Evolutionary conservation across 2,113 vertebrate species (phyloP).

Genomic region (Hemibagrus wyckioides): DNA sequence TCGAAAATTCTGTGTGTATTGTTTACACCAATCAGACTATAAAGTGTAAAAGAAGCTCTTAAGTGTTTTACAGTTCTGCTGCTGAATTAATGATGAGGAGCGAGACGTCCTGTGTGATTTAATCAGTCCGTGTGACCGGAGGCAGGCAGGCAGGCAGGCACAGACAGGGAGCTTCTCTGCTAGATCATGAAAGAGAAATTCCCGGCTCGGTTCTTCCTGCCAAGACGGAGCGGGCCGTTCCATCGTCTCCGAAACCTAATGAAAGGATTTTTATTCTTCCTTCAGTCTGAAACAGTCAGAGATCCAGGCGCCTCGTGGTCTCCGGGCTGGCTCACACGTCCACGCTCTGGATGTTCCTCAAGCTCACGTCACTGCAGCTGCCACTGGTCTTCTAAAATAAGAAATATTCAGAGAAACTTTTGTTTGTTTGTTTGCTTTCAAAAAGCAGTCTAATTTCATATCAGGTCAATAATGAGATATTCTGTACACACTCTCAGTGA

Average conservation of each 20-base stretch:
- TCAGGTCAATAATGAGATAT: no score
- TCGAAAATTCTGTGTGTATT: neutral
- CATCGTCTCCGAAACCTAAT: neutral
- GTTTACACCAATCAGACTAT: neutral
- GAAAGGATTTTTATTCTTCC: neutral
- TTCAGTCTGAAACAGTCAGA: neutral
- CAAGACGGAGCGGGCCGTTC: neutral
- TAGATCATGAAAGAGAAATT: conserved; percentile 6
- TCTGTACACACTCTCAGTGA: no score
- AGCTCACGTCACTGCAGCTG: neutral
- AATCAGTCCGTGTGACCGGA: neutral
- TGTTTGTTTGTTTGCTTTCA: no score
- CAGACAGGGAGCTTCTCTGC: neutral
- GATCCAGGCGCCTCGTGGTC: neutral
- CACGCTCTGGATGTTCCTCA: neutral
- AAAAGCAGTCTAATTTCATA: neutral
- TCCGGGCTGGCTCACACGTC: neutral
- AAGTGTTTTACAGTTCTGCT: neutral
- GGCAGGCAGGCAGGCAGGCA: neutral
- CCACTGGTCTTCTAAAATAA: neutral
- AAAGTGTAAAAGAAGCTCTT: neutral
- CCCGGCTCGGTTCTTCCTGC: neutral
- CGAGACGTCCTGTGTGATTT: neutral
- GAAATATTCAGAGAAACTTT: neutral
- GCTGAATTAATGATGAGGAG: neutral